Evolutionary conservation across 2,888 invertebrate genomes (phyloP).

Genomic region (Nomada fucata): DNA sequence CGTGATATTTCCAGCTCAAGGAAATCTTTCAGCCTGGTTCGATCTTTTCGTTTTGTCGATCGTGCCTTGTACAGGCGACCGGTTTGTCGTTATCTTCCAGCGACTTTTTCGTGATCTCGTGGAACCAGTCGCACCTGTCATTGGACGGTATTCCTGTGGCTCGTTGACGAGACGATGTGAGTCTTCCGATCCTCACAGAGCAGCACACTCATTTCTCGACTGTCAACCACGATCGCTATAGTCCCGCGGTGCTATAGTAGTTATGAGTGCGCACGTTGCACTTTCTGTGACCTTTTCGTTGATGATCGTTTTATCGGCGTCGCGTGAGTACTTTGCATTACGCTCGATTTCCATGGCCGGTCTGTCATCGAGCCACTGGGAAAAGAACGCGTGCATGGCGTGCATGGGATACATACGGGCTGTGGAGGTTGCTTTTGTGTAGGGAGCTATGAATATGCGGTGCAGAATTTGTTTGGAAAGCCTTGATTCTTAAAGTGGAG

Average conservation of each 20-base stretch:
- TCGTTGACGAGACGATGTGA: too few species aligned
- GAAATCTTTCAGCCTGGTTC: neutral
- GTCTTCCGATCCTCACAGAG: neutral
- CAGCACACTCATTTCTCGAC: constrained; percentile 42
- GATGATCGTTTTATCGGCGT: constrained; percentile 37
- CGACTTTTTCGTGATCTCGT: neutral
- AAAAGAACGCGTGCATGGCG: constrained; percentile 13
- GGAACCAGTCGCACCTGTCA: neutral
- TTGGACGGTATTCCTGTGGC: neutral
- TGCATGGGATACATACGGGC: constrained; percentile 1
- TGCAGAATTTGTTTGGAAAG: neutral
- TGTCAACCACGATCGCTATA: constrained; percentile 36
- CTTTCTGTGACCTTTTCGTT: constrained; percentile 46
- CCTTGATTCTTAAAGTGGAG: neutral
- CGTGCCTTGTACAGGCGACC: neutral
- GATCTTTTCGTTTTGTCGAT: neutral
- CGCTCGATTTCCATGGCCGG: constrained; percentile 29
- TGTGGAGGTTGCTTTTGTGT: neutral
- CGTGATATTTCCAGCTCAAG: neutral
- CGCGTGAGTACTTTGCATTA: constrained; percentile 66
- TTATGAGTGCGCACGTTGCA: constrained; percentile 45
- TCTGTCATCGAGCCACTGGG: neutral
- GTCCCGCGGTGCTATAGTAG: constrained; percentile 13
- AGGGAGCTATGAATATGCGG: neutral
- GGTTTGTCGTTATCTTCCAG: neutral